phyloP scores from a whole-genome alignment of 2,888 invertebrate species.

The Agriopis aurantiaria region DNA sequence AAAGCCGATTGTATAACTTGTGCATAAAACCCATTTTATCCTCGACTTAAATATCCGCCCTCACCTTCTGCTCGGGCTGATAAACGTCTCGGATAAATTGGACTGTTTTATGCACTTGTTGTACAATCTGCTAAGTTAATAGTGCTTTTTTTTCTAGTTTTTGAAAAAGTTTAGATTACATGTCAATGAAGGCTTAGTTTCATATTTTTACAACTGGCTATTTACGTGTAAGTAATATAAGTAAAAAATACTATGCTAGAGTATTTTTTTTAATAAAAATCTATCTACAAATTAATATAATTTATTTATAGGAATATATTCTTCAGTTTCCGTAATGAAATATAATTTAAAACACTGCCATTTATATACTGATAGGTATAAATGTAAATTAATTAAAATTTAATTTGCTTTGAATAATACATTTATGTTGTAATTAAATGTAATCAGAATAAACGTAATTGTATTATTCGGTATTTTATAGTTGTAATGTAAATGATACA shows the following conservation, averaged over 20 bases:
- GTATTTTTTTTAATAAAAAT: constrained; percentile 6
- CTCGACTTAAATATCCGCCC: too few species aligned
- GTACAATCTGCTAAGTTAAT: too few species aligned
- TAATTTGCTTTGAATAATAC: constrained; percentile 29
- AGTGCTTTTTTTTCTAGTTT: too few species aligned
- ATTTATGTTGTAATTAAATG: constrained; percentile 21
- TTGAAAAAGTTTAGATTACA: too few species aligned
- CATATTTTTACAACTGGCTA: constrained; percentile 25
- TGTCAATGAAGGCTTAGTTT: constrained; percentile 18
- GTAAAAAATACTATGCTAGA: constrained; percentile 17
- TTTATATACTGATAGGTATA: constrained; percentile 32
- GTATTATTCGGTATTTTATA: constrained; percentile 5
- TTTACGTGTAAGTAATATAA: constrained; percentile 23
- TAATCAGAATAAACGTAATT: constrained; percentile 20
- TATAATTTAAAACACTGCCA: constrained; percentile 45
- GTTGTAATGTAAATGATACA: constrained; percentile 12
- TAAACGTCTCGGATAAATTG: too few species aligned
- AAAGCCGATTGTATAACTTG: too few species aligned
- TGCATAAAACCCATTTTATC: too few species aligned
- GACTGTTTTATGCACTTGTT: too few species aligned
- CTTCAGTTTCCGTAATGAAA: constrained; percentile 28
- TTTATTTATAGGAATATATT: constrained; percentile 38
- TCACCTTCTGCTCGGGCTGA: too few species aligned
- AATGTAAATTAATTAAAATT: constrained; percentile 28
- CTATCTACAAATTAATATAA: constrained; percentile 27